These are phyloP conservation scores for Parelbella ahira DNA, from an alignment of 2,888 invertebrate genomes.

Conservation along the genomic window DNA sequence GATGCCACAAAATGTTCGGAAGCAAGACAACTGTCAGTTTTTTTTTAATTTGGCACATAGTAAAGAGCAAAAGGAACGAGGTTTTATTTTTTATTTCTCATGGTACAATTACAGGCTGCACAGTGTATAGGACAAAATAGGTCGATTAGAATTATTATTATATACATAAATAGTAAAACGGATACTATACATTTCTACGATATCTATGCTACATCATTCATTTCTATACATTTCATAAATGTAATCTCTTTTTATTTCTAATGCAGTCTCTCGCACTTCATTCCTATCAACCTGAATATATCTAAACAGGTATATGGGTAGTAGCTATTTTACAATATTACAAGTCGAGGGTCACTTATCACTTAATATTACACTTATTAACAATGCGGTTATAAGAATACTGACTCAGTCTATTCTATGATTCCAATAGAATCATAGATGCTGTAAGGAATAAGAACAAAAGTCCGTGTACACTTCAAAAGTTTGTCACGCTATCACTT, in stretches of 20 bases:
- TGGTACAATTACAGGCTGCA: no score
- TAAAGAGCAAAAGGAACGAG: no score
- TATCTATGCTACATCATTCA: no score
- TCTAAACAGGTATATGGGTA: neutral
- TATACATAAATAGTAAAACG: no score
- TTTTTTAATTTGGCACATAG: neutral
- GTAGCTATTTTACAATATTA: neutral
- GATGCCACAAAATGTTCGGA: no score
- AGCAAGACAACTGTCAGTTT: no score
- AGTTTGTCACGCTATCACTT: slow-evolving; percentile 6
- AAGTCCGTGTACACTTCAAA: slow-evolving; percentile 2
- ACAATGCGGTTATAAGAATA: slow-evolving; percentile 9
- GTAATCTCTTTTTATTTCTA: slow-evolving; percentile 45
- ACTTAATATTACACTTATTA: slow-evolving; percentile 3
- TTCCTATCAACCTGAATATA: slow-evolving; percentile 5
- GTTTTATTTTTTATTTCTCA: no score
- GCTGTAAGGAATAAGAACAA: no score
- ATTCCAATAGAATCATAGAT: no score
- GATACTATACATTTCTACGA: no score
- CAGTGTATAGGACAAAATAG: no score
- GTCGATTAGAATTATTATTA: no score
- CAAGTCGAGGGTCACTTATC: slow-evolving; percentile 7
- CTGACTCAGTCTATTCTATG: slow-evolving; percentile 9
- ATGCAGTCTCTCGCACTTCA: slow-evolving; percentile 30
- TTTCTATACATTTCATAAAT: slow-evolving; percentile 67